Base-by-base conservation (phyloP, 2,888 invertebrate genomes). In the Tethea ocularis region DNA sequence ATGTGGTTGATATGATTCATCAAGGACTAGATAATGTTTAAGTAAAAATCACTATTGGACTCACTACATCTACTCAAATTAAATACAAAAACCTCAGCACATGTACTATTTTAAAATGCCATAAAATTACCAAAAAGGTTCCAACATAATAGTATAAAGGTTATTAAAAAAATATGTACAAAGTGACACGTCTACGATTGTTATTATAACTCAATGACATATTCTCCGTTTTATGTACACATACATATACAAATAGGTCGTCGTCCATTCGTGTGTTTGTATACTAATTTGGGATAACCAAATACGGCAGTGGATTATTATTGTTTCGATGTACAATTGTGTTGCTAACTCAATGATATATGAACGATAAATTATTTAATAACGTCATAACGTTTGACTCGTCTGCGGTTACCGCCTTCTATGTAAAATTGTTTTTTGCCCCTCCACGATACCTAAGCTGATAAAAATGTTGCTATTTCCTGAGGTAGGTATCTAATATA, bases 221-320 rank as follows among this genome's bases (percentile, higher is more conserved):
- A 57, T 33, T 23, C 33, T 41, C 15, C 57, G 56, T 55, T 56
- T 51, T 61, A 55, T 55, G 66, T 68, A 73, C 66, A 71, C 61
- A 64, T 63, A 66, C 57, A 59, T 70, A 69, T 62, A 67, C 68
- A 68, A 74, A 72, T 71, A 73, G 64, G 64, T 73, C 65, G 64
- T 64, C 61, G 46, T 29, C 72, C 74, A 67, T 54, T 26, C 17
- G 71, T 74, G 60, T 72, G 77, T 78, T 72, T 75, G 78, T 70
- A 66, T 77, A 78, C 82, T 76, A 79, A 82, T 84, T 84, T 83
- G 81, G 82, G 70, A 72, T 77, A 58, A 62, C 80, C 80, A 77
- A 80, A 77, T 74, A 75, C 52, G 72, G 74, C 56, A 59, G 57
- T 56, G 60, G 66, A 75, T 78, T 76, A 76, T 82, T 77, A 79